phyloP scores from a whole-genome alignment of 2,888 invertebrate genomes.

The Sesia bembeciformis region DNA sequence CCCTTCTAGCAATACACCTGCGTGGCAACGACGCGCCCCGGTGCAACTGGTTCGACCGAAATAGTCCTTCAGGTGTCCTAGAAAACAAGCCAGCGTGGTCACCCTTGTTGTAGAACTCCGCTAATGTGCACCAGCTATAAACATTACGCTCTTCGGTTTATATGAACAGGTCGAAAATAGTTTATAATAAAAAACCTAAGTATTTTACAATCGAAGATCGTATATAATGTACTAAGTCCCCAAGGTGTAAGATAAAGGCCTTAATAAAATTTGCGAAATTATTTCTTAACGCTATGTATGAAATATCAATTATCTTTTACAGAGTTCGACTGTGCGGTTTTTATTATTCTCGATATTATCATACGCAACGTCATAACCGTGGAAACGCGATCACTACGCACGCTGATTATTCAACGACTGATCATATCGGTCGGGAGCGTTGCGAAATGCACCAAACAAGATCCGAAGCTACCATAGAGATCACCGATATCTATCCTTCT shows the following conservation, averaged over 20 bases:
- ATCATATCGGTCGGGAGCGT: not conserved
- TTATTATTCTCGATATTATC: not conserved
- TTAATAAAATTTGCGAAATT: not conserved
- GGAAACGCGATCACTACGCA: not conserved
- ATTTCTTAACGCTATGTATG: not conserved
- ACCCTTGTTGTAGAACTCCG: conserved; percentile 3
- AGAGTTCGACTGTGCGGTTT: not conserved
- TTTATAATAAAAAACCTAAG: not conserved
- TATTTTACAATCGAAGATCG: not conserved
- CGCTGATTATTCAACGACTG: conserved; percentile 1
- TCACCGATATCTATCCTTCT: conserved; percentile 55
- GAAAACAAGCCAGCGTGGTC: conserved; percentile 16
- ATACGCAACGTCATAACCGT: conserved; percentile 1
- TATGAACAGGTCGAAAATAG: not conserved
- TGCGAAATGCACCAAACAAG: conserved; percentile 15
- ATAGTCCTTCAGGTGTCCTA: conserved; percentile 35
- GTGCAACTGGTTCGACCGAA: conserved; percentile 29
- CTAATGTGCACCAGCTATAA: conserved; percentile 4
- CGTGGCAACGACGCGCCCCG: conserved; percentile 18
- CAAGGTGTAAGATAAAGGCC: not conserved
- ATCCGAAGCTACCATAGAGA: conserved; percentile 51
- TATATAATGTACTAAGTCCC: not conserved
- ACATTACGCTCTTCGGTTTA: not conserved
- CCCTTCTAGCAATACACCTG: conserved; percentile 17
- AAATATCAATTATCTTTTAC: not conserved